Base-by-base conservation (phyloP, 1,140 invertebrate species). In the Oppia nitens region DNA sequence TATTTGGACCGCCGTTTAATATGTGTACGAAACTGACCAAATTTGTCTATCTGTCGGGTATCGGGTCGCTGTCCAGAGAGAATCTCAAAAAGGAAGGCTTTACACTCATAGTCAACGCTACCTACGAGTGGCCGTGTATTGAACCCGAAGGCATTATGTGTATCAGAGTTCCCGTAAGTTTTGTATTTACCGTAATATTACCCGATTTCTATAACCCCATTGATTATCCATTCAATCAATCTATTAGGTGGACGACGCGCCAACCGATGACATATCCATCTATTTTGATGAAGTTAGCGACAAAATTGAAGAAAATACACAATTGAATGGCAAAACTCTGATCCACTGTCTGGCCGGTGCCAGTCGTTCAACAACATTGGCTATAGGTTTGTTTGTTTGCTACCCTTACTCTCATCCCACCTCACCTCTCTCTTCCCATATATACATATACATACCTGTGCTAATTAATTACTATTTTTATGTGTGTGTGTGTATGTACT, bases 271-370 rank as follows among this genome's bases (percentile, higher is more conserved):
- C 2, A 45, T 60, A 17, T 47, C 57, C 1, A 3, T 25, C 1
- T 56, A 60, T 51, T 57, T 60, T 4, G 59, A 60, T 47, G 25
- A 32, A n/a, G 55, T 56, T 26, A 23, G 20, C n/a, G 29, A 47
- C 40, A 24, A 26, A 12, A 60, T 60, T 25, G 4, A 57, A n/a
- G 1, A 6, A 20, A 23, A 17, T 6, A 14, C 45, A 2, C 47
- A 53, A 40, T 1, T 1, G 23, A 40, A 40, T 2, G 56, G 56
- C 28, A 40, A 47, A 11, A 57, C 56, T 1, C 68, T 92, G 60
- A 82, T 93, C 0, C 88, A 93, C 70, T 93, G 89, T 67, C 81
- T 91, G 1, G 88, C 90, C 1, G 90, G 90, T 1, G 83, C 91
- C 1, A 87, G 83, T 62, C 76, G 90, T 48, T 91, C 87, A 0